phyloP scores from a whole-genome alignment of 2,113 vertebrate species.

The Pimephales promelas region DNA sequence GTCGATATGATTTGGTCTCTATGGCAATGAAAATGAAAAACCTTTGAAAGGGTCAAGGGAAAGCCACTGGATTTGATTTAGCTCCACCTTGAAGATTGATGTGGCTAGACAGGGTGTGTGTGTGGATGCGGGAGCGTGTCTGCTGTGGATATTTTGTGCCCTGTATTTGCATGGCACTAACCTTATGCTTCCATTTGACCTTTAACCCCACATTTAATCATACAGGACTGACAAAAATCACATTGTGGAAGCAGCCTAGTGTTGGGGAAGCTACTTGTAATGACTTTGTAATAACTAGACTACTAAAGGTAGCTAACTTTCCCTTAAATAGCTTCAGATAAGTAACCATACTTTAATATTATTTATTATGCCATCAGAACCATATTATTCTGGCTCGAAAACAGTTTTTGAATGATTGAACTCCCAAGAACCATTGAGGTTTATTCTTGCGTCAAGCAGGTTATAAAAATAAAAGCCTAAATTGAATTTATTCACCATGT shows the following conservation, averaged over 20 bases:
- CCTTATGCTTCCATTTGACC: neutral
- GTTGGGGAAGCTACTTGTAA: neutral
- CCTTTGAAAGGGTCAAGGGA: constrained; percentile 83
- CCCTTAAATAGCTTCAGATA: neutral
- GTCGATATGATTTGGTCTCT: constrained; percentile 97
- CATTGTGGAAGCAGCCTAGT: neutral
- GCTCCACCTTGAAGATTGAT: constrained; percentile 55
- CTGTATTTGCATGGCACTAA: neutral
- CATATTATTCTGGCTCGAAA: neutral
- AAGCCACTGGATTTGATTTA: constrained; percentile 76
- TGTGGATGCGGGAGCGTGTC: constrained; percentile 7
- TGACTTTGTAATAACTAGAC: neutral
- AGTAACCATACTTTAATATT: neutral
- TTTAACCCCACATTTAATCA: constrained; percentile 11
- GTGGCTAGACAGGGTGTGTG: constrained; percentile 21
- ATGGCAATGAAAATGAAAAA: constrained; percentile 96
- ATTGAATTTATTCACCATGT: too few species aligned
- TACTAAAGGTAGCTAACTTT: neutral
- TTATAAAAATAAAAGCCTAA: too few species aligned
- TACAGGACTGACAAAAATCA: neutral
- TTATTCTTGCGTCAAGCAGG: too few species aligned
- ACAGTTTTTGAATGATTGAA: neutral
- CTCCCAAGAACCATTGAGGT: too few species aligned
- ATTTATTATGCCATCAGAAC: neutral
- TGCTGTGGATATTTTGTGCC: constrained; percentile 15